Conservation (phyloP, 2,113 vertebrate genomes). For the Enhydra lutris region DNA sequence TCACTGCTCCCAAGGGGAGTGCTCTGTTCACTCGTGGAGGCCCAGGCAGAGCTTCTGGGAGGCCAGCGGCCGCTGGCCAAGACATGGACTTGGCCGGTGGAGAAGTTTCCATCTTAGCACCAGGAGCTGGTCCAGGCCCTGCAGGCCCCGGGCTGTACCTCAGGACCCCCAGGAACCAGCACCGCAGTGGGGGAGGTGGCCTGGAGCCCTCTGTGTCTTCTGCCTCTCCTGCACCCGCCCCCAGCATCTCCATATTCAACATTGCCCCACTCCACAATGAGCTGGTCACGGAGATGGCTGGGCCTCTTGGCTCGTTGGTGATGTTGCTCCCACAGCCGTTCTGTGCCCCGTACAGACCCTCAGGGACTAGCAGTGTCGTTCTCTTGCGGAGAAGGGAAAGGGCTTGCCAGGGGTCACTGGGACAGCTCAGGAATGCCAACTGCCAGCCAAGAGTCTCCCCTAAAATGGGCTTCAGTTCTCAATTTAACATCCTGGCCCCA, state of each 20-base stretch:
- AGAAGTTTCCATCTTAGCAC: conserved; percentile 82
- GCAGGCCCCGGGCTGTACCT: not conserved
- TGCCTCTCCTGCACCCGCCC: not conserved
- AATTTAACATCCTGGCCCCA: not conserved
- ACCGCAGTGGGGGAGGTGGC: not conserved
- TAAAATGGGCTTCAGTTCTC: not conserved
- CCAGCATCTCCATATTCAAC: not conserved
- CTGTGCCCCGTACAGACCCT: not conserved
- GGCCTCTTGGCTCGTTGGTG: not conserved
- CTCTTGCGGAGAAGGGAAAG: not conserved
- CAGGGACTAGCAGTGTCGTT: accelerated
- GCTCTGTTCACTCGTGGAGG: conserved; percentile 13
- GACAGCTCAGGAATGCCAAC: too few relatives aligned
- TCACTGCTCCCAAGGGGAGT: not conserved
- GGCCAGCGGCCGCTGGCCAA: conserved; percentile 67
- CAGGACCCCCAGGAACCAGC: not conserved
- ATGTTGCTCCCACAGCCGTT: not conserved
- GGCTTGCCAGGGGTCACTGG: not conserved
- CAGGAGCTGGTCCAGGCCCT: conserved; percentile 44
- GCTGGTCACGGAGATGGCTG: accelerated
- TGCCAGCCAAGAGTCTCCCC: not conserved
- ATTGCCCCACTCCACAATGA: too few relatives aligned
- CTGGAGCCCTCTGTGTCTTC: not conserved
- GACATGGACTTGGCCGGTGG: conserved; percentile 67
- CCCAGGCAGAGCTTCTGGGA: conserved; percentile 60